A percentile compares a stretch with the other conserved stretches of the same genome.
Conservation (phyloP, 2,113 vertebrate genomes). For the Hydrochoerus hydrochaeris region DNA sequence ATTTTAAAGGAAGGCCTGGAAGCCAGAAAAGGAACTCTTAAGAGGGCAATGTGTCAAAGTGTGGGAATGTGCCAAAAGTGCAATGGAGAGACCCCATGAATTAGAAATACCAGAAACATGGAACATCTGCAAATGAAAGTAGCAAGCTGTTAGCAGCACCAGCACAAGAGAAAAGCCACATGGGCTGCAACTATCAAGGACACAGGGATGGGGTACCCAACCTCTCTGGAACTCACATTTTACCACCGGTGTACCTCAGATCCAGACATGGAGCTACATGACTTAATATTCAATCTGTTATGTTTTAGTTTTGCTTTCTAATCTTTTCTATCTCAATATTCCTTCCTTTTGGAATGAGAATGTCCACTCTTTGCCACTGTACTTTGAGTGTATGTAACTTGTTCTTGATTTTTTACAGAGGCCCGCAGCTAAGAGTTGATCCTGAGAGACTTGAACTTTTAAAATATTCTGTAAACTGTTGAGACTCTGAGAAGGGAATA, state of each 20-base stretch:
- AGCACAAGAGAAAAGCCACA: no score
- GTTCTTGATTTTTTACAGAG: neutral
- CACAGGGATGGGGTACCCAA: no score
- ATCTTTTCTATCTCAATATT: neutral
- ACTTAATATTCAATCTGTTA: neutral
- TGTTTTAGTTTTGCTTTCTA: neutral
- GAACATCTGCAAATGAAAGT: no score
- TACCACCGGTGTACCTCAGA: neutral
- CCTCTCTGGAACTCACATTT: neutral
- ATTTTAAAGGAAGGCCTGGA: no score
- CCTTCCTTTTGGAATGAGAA: neutral
- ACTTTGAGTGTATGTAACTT: neutral
- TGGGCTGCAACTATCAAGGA: no score
- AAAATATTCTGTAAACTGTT: neutral
- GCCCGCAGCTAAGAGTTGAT: no score
- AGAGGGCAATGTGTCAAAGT: no score
- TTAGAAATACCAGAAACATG: no score
- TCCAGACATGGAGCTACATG: neutral
- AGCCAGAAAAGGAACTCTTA: no score
- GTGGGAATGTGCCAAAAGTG: no score
- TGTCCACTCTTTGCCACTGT: neutral
- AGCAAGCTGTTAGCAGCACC: no score
- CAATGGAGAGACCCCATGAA: neutral
- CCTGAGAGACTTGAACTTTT: neutral
- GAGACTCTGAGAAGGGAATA: no score